Base-by-base conservation (phyloP, 2,888 invertebrate species). In the Cryptophagus acutangulus region DNA sequence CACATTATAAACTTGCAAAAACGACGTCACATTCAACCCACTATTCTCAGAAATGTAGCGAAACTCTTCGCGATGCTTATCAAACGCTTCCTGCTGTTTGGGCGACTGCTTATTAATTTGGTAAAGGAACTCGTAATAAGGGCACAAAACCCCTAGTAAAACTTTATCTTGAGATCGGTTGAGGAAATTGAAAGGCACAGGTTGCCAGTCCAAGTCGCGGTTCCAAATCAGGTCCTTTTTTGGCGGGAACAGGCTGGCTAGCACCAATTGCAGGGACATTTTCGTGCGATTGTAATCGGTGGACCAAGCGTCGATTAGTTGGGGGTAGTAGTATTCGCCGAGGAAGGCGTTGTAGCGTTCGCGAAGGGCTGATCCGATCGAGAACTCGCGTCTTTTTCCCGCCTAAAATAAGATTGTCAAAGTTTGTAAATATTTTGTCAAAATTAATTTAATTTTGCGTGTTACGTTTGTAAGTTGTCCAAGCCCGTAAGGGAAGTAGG, bases 381-480 rank as follows among this genome's bases (percentile, higher is more conserved):
- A 71, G 58, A 75, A 83, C 44, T 58, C 55, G 40, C 46, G 55
- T 8, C 40, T 37, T 49, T 62, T 59, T 1, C 63, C 63, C 13
- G 47, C 49, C 63, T 63, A 56, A 40, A 63, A 51, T 14, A 15
- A 12, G 34, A 14, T 12, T 12, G 12, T 12, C 30, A 8, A 14
- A 10, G 13, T 14, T n/a, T 8, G 30, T 3, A 12, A 18, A 35
- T 17, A 38, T 24, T n/a, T n/a, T n/a, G n/a, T n/a, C n/a, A n/a
- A n/a, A n/a, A 30, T 26, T 30, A 13, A 15, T 4, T 6, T 33
- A 4, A 13, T 13, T 16, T n/a, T 33, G 12, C 10, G 5, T 54
- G 72, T 73, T 71, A 84, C 87, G 66, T 78, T 79, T 34, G 87
- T 86, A 34, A 89, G 69, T 63, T 87, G 84, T 38, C 84, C 86